phyloP scores from a whole-genome alignment of 1,140 invertebrate genomes.

The Camponotus pennsylvanicus region DNA sequence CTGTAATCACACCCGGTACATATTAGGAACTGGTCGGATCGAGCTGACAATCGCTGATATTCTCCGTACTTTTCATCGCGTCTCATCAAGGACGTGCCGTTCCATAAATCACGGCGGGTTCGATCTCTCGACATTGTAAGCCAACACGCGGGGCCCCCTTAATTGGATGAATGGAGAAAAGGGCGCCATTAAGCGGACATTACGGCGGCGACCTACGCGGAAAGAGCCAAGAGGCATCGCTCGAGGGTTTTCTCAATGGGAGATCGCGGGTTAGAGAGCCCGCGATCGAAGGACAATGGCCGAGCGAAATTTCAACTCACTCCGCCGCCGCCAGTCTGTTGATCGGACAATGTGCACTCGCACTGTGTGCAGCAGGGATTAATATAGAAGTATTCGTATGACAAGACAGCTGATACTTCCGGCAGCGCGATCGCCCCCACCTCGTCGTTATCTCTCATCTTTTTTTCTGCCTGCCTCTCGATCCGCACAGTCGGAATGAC shows the following conservation, averaged over 20 bases:
- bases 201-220: conserved; percentile 47
- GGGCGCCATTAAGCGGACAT: conserved; percentile 50
- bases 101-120: conserved; percentile 54
- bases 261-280: conserved; percentile 50
- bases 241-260: conserved; percentile 63
- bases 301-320: conserved; percentile 61
- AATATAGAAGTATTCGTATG: conserved; percentile 65
- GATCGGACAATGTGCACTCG: conserved; percentile 56
- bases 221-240: conserved; percentile 16
- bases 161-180: conserved; percentile 63
- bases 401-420: conserved; percentile 69
- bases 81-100: conserved; percentile 49
- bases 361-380: conserved; percentile 52
- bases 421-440: conserved; percentile 57
- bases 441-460: conserved; percentile 45
- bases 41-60: conserved; percentile 41
- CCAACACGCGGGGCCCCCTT: conserved; percentile 40
- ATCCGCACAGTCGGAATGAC: conserved; percentile 46
- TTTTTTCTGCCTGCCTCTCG: conserved; percentile 38
- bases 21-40: conserved; percentile 37
- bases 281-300: conserved; percentile 59
- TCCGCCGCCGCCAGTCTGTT: conserved; percentile 46
- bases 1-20: conserved; percentile 30
- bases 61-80: conserved; percentile 36
- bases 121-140: conserved; percentile 51